phyloP scores from a whole-genome alignment of 1,140 invertebrate genomes.

The Uloborus diversus region DNA sequence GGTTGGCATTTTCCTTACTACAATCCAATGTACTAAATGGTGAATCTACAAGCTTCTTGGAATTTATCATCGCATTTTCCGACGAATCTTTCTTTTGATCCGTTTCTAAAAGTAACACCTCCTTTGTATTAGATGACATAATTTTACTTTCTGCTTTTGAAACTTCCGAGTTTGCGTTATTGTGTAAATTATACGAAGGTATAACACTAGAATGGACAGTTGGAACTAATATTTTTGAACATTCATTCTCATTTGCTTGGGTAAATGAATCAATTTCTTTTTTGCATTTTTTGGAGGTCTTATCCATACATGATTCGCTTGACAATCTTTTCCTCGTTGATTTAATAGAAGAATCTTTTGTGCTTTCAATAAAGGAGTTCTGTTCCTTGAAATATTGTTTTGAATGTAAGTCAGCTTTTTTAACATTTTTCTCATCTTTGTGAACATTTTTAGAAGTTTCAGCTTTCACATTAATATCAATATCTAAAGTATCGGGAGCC shows the following conservation, averaged over 20 bases:
- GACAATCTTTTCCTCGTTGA: neutral
- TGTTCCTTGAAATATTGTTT: neutral
- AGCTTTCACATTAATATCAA: neutral
- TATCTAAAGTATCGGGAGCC: constrained; percentile 24
- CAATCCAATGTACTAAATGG: neutral
- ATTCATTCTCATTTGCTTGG: too few relatives aligned
- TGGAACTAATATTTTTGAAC: too few relatives aligned
- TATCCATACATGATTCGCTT: neutral
- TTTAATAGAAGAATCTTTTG: too few relatives aligned
- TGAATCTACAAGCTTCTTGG: too few relatives aligned
- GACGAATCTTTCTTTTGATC: neutral
- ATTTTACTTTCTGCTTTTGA: neutral
- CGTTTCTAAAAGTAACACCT: neutral
- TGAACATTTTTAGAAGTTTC: constrained; percentile 1
- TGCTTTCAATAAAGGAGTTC: too few relatives aligned
- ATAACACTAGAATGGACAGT: too few relatives aligned
- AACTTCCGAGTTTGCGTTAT: neutral
- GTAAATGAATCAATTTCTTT: too few relatives aligned
- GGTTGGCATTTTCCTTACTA: neutral
- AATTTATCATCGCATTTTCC: neutral
- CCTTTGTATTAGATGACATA: neutral
- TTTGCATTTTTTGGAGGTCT: too few relatives aligned
- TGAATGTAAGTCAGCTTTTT: neutral
- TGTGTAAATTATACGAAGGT: too few relatives aligned
- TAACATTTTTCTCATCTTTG: neutral